Conservation (phyloP, 1,140 invertebrate genomes). For the Rhagoletis pomonella region DNA sequence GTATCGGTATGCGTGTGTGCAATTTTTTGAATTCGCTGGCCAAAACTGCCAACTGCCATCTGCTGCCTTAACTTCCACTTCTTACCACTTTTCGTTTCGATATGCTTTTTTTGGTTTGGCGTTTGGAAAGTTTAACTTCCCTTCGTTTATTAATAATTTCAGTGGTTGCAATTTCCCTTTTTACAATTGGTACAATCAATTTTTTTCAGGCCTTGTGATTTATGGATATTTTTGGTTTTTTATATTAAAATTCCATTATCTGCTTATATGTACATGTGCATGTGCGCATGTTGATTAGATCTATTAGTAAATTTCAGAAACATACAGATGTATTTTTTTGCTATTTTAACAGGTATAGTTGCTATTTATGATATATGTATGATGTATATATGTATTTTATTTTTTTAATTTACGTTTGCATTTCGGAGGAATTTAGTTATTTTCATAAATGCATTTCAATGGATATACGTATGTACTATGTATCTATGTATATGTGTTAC, state of each 20-base stretch:
- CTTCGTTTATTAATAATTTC: conserved; percentile 8
- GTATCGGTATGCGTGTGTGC: conserved; percentile 55
- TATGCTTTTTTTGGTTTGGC: not conserved
- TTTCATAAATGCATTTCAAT: conserved; percentile 46
- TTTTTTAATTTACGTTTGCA: conserved; percentile 37
- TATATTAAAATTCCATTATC: not conserved
- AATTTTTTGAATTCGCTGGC: conserved; percentile 38
- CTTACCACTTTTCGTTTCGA: not conserved
- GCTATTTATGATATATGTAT: conserved; percentile 4
- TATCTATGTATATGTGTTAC: not conserved
- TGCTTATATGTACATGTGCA: not conserved
- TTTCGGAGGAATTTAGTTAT: conserved; percentile 27
- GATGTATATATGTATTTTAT: no score
- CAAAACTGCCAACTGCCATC: conserved; percentile 19
- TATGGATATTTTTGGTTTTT: not conserved
- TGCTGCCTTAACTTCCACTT: conserved; percentile 30
- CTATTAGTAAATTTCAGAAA: not conserved
- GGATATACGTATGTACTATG: not conserved
- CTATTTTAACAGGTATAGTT: not conserved
- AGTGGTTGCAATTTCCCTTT: not conserved
- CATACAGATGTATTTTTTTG: not conserved
- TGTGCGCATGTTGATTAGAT: not conserved
- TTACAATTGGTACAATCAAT: not conserved
- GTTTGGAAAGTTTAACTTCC: conserved; percentile 14
- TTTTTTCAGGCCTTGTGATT: not conserved